phyloP scores from a whole-genome alignment of 2,113 vertebrate genomes.

The Climacteris rufus region DNA sequence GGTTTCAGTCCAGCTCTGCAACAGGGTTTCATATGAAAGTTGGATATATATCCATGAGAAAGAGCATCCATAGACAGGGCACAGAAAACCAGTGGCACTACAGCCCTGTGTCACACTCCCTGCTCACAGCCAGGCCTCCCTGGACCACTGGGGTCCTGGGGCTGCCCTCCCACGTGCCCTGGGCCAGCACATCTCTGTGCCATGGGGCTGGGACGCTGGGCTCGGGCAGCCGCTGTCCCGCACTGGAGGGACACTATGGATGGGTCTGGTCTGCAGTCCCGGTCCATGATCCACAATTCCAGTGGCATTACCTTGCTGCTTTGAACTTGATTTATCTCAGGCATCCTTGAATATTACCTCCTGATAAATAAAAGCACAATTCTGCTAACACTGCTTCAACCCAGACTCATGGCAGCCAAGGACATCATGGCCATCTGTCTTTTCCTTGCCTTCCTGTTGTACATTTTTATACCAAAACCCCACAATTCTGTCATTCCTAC shows the following conservation, averaged over 20 bases:
- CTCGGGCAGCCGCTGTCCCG: background rate
- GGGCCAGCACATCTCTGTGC: background rate
- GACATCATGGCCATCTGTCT: background rate
- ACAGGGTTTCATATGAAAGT: accelerated
- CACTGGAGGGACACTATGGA: background rate
- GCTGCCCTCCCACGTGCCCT: accelerated
- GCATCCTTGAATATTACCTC: background rate
- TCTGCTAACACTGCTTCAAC: background rate
- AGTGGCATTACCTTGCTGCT: background rate
- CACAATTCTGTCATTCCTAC: background rate
- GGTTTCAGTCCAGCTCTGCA: background rate
- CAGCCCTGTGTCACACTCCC: background rate
- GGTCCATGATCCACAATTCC: background rate
- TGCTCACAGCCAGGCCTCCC: background rate
- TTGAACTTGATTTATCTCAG: background rate
- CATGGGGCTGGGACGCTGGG: accelerated
- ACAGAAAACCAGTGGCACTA: accelerated
- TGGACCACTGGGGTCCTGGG: background rate
- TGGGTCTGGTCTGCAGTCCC: background rate
- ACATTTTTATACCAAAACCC: background rate
- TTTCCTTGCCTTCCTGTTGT: background rate
- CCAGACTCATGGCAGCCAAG: background rate
- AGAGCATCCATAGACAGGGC: background rate
- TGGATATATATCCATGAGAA: accelerated
- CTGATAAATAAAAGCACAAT: background rate